These are phyloP conservation scores for Onychostoma macrolepis DNA, from an alignment of 2,113 vertebrate species.

Conservation along the genomic window DNA sequence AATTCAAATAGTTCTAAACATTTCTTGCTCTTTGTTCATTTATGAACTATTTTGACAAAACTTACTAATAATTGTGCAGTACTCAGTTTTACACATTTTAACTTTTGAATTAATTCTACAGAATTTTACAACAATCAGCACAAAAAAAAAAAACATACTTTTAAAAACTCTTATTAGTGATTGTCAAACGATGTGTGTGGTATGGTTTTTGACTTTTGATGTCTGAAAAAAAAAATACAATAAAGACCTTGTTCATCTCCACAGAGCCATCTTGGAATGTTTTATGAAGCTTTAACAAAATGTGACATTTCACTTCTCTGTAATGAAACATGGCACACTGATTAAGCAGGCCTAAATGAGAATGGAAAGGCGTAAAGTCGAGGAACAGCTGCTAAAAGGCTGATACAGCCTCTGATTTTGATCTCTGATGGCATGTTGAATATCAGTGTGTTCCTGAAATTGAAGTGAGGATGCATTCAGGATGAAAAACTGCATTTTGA, in stretches of 20 bases:
- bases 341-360: neutral
- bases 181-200: neutral
- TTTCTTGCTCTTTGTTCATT: neutral
- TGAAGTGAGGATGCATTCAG: neutral
- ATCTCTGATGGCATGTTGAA: neutral
- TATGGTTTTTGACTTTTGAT: neutral
- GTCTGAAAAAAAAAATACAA: neutral
- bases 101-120: neutral
- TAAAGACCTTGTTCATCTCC: neutral
- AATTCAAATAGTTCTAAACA: neutral
- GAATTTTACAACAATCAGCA: neutral
- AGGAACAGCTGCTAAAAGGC: constrained; percentile 4
- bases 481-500: neutral
- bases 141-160: neutral
- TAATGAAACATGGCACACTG: constrained; percentile 34
- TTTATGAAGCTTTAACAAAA: neutral
- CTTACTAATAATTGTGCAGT: neutral
- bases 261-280: neutral
- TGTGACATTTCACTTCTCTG: neutral
- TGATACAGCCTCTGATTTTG: constrained; percentile 16
- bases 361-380: constrained; percentile 19
- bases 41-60: neutral
- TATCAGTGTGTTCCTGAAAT: neutral
- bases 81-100: neutral
- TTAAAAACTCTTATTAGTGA: neutral